Evolutionary conservation across 2,888 invertebrate genomes (phyloP).

Genomic region (Graphium colonna): DNA sequence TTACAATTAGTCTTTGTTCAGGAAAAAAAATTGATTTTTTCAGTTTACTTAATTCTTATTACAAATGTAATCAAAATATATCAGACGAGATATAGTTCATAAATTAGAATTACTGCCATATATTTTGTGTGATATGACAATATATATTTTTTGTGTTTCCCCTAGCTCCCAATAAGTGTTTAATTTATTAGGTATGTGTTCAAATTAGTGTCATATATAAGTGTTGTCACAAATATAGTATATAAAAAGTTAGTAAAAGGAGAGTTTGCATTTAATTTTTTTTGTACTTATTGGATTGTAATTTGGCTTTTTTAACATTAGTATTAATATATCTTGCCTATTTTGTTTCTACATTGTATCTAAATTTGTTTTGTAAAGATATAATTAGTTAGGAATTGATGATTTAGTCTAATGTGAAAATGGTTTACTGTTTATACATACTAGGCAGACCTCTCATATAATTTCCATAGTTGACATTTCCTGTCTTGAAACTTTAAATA

Average conservation of each 20-base stretch:
- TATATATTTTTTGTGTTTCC: background rate
- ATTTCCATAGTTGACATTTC: background rate
- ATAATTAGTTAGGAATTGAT: background rate
- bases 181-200: slow-evolving; percentile 67
- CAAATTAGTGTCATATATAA: slow-evolving; percentile 76
- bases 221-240: slow-evolving; percentile 58
- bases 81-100: slow-evolving; percentile 16
- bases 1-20: too few species aligned
- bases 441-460: background rate
- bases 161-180: slow-evolving; percentile 32
- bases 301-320: slow-evolving; percentile 22
- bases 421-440: background rate
- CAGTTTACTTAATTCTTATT: background rate
- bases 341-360: slow-evolving; percentile 11
- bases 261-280: slow-evolving; percentile 21
- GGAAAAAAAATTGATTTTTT: too few species aligned
- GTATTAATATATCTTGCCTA: slow-evolving; percentile 31
- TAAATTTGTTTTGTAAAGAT: slow-evolving; percentile 3
- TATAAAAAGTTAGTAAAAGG: too few species aligned
- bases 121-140: slow-evolving; percentile 28
- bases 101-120: slow-evolving; percentile 32
- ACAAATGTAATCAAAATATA: background rate
- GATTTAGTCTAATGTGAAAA: background rate
- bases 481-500: background rate
- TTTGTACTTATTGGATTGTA: slow-evolving; percentile 22